These are phyloP conservation scores for Cybosia mesomella DNA, from an alignment of 2,888 invertebrate genomes.

Conservation along the genomic window DNA sequence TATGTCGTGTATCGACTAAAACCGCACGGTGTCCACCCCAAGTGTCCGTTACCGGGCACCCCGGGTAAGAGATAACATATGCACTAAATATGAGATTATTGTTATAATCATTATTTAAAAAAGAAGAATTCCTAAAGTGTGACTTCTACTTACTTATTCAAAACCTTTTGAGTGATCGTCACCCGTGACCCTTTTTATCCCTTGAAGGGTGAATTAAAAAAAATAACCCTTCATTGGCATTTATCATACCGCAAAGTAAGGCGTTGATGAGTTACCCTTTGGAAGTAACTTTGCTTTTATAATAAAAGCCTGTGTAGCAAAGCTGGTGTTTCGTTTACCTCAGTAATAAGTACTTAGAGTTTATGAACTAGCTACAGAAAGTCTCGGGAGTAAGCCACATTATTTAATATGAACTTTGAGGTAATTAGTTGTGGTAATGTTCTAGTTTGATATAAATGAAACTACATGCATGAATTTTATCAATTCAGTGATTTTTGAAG, in stretches of 20 bases:
- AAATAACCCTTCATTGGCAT: conserved; percentile 18
- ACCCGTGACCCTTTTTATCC: neutral
- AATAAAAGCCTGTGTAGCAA: conserved; percentile 28
- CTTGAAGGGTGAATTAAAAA: conserved; percentile 20
- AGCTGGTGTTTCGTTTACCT: conserved; percentile 23
- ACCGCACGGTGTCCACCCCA: no score
- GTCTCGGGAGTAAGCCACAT: neutral
- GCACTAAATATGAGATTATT: neutral
- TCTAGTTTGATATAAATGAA: neutral
- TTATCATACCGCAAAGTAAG: conserved; percentile 24
- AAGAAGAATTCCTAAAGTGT: neutral
- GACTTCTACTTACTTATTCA: neutral
- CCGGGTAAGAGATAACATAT: no score
- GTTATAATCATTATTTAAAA: neutral
- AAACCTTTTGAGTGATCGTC: neutral
- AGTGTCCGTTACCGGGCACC: no score
- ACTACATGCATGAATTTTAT: no score
- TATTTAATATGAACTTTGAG: conserved; percentile 2
- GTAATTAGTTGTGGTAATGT: neutral
- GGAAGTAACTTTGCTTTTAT: conserved; percentile 46
- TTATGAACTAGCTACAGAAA: conserved; percentile 33
- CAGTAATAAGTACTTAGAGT: conserved; percentile 28
- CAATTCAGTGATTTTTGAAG: neutral
- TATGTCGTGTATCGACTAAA: no score
- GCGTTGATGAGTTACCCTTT: conserved; percentile 34